Evolutionary conservation across 2,113 vertebrate species (phyloP), one percentile per base, ranked within the genome.

Genomic region (Delphinapterus leucas): DNA sequence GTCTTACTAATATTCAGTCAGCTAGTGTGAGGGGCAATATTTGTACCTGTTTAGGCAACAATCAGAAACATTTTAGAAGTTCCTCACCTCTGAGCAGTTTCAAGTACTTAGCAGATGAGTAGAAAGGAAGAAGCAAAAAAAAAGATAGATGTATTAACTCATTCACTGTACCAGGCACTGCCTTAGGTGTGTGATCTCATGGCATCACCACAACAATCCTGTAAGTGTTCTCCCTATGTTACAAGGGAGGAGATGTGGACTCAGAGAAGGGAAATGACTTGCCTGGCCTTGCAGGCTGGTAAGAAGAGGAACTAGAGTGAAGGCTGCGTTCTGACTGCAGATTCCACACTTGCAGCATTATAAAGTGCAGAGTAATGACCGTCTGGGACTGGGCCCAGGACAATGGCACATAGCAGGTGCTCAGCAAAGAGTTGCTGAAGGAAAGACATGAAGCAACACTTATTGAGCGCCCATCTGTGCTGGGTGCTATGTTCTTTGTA

Each of bases 381-480:
- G 10, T 25, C 18, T 13, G n/a, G 38, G 31, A 10, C 47, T 3
- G 47, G 33, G 28, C 28, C 55, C 36, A 7, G 38, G n/a, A n/a
- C 38, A 17, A 4, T 18, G 70, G 60, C 74, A 26, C 60, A 11
- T 2, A 70, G 31, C 18, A 81, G 67, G 38, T 36, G 8, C 73
- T 82, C n/a, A n/a, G 1, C 70, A 80, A 74, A 68, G 31, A 68
- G 55, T 55, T 8, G 14, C 0, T 18, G 3, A 13, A 95, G 25
- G 28, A 77, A 88, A 15, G 67, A 10, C 18, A 1, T 25, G 65
- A 77, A 61, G n/a, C 28, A 58, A 10, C 12, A 0, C 9, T 47
- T 25, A 1, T 5, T 55, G 15, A 25, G 6, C 11, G 1, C 31
- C 13, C 2, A 1, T 5, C 21, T 47, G 12, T 18, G 5, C 53